Percentiles rank a stretch among this genome's conserved stretches.
Evolutionary conservation across 2,888 invertebrate species (phyloP).

Genomic region (Melipona bicolor): DNA sequence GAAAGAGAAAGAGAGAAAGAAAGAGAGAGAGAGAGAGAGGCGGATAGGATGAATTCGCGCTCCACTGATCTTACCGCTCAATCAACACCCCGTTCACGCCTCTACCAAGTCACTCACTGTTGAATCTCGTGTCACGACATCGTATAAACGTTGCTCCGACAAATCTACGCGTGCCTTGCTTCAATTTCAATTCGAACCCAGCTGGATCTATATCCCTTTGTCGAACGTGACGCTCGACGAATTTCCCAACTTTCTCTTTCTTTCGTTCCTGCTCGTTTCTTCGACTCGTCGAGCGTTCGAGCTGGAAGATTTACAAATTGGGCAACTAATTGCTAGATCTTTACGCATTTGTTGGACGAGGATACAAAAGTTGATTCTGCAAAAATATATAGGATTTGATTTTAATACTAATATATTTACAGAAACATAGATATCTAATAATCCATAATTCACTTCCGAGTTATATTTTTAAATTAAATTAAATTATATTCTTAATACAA

Average conservation of each 20-base stretch:
- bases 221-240: slow-evolving; percentile 14
- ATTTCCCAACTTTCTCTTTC: slow-evolving; percentile 1
- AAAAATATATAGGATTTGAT: too few species aligned
- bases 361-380: too few species aligned
- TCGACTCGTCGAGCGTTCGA: neutral
- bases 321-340: neutral
- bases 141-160: slow-evolving; percentile 48
- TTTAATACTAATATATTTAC: too few species aligned
- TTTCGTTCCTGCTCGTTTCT: neutral
- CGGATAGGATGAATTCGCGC: slow-evolving; percentile 69
- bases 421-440: too few species aligned
- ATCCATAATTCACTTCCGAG: too few species aligned
- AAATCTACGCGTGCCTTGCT: slow-evolving; percentile 27
- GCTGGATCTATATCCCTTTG: slow-evolving; percentile 14
- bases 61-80: slow-evolving; percentile 75
- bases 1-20: neutral
- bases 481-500: too few species aligned
- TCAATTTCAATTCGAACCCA: slow-evolving; percentile 5
- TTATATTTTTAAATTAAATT: too few species aligned
- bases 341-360: too few species aligned
- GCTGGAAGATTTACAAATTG: neutral
- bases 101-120: slow-evolving; percentile 63
- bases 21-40: too few species aligned
- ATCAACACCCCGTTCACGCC: slow-evolving; percentile 70
- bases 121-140: slow-evolving; percentile 65